Base-by-base conservation (phyloP, 1,140 invertebrate species). In the Eubasilissa regina region DNA sequence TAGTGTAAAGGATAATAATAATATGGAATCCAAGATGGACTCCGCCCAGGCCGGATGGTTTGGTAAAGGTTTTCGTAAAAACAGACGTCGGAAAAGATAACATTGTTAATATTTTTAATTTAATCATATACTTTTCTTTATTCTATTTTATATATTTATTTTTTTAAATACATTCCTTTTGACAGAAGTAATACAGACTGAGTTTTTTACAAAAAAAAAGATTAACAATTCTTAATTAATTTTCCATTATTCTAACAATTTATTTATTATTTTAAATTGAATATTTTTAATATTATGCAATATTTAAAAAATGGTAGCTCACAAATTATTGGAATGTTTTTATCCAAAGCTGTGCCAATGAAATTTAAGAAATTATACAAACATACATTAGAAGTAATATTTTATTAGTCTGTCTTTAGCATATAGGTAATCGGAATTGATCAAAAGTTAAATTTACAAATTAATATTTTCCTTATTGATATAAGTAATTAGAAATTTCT, bases 31-130 rank as follows among this genome's bases (percentile, higher is more conserved):
- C 17, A 86, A 77, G 70, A 86, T 56, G 53, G 85, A 83, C 13
- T 86, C 86, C 80, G 87, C 89, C n/a, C 90, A 91, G 83, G 88
- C 90, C 0, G 91, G 91, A 9, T 92, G 91, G 91, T 92, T 91
- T 84, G 91, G 91, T 44, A 91, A 91, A 84, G 91, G 91, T 35
- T 91, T 91, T 80, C 87, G 88, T 77, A 91, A 91, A 83, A 88
- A 87, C 74, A 84, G 87, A 64, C 85, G 86, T 78, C 83, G 86
- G 51, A 84, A 84, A 79, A 85, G 84, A 77, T 83, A 81, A 81
- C 80, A 44, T 79, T 80, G 48, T 80, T 80, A 21, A 70, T 45
- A 21, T 56, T 12, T 60, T 60, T 12, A 11, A 51, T 21, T 47
- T 8, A 15, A 11, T 4, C 17, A 6, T 25, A 51, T 13, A 4